Evolutionary conservation across 2,113 vertebrate genomes (phyloP).

Genomic region (Centropristis striata): DNA sequence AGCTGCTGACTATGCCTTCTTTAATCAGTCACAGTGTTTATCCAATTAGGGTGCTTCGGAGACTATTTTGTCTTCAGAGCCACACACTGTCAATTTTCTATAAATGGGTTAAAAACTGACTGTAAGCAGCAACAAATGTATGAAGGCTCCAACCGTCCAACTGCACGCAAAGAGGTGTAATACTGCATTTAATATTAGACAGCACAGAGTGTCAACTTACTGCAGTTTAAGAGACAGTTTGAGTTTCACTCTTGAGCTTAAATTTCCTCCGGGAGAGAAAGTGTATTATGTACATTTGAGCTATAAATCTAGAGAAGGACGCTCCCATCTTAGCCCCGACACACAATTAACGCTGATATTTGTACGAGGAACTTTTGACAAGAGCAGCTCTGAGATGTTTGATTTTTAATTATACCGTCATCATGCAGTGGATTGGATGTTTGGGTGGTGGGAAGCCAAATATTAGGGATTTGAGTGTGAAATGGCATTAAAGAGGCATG

Average conservation of each 20-base stretch:
- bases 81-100: neutral
- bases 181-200: constrained; percentile 65
- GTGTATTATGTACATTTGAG: constrained; percentile 29
- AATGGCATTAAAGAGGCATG: neutral
- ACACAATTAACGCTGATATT: neutral
- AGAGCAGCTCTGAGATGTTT: neutral
- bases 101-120: constrained; percentile 5
- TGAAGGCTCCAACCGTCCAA: constrained; percentile 14
- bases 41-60: constrained; percentile 47
- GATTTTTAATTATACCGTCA: constrained; percentile 42
- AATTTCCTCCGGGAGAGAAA: constrained; percentile 46
- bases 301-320: constrained; percentile 18
- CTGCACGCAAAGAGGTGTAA: constrained; percentile 44
- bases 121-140: constrained; percentile 21
- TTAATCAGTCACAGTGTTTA: constrained; percentile 46
- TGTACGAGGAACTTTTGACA: constrained; percentile 1
- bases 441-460: constrained; percentile 13
- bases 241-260: constrained; percentile 46
- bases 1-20: constrained; percentile 4
- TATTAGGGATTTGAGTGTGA: constrained; percentile 21
- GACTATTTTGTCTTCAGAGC: constrained; percentile 17
- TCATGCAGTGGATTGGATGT: constrained; percentile 16
- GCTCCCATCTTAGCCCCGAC: neutral
- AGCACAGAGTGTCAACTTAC: constrained; percentile 51
- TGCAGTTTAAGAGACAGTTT: constrained; percentile 55